These are phyloP conservation scores for Spialia ferax DNA, from an alignment of 2,888 invertebrate species.

Conservation along the genomic window DNA sequence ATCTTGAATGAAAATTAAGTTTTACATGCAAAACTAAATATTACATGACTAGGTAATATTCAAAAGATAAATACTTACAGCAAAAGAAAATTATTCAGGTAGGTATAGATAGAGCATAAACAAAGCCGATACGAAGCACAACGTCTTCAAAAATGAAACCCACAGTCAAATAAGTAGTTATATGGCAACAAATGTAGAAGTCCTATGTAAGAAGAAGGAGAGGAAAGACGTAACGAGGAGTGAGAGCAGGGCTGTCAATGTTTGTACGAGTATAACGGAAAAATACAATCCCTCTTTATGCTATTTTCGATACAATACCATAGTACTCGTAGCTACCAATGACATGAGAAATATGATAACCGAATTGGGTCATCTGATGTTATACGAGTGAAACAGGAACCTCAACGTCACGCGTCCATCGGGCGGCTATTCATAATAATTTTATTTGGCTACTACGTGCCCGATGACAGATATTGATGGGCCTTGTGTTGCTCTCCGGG, in stretches of 20 bases:
- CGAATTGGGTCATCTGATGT: slow-evolving; percentile 68
- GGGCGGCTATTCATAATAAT: slow-evolving; percentile 71
- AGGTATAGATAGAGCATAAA: too few species aligned
- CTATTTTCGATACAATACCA: neutral
- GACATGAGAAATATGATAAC: slow-evolving; percentile 42
- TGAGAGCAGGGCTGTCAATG: neutral
- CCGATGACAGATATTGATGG: slow-evolving; percentile 83
- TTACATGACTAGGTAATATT: slow-evolving; percentile 10
- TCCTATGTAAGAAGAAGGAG: too few species aligned
- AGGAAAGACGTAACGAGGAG: too few species aligned
- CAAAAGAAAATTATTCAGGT: too few species aligned
- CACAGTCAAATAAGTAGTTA: too few species aligned
- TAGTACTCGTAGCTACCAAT: slow-evolving; percentile 28
- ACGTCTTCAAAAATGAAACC: neutral
- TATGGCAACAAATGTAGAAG: too few species aligned
- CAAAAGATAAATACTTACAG: slow-evolving; percentile 34
- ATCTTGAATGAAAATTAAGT: slow-evolving; percentile 19
- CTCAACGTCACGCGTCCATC: slow-evolving; percentile 63
- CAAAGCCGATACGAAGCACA: too few species aligned
- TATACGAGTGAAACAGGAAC: slow-evolving; percentile 66
- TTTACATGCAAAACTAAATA: slow-evolving; percentile 14
- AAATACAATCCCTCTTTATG: neutral
- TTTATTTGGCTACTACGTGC: slow-evolving; percentile 78
- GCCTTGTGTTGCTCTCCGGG: slow-evolving; percentile 60
- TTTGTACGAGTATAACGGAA: neutral